Evolutionary conservation across 2,888 invertebrate species (phyloP).

Genomic region (Cheilosia vulpina): DNA sequence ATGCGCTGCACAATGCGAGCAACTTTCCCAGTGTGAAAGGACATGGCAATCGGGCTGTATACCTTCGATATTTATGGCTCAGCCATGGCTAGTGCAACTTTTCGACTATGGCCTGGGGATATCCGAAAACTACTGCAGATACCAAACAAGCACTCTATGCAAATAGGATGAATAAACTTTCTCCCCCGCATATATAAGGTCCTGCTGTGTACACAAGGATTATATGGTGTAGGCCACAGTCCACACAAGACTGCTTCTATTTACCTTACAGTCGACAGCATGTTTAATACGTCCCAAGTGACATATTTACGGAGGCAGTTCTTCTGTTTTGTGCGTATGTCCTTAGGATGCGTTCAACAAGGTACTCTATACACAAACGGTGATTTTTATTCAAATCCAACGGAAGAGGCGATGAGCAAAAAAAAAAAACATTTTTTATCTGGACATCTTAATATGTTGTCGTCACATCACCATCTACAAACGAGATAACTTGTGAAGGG

Average conservation of each 20-base stretch:
- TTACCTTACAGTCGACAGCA: conserved; percentile 61
- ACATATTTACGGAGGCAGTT: conserved; percentile 58
- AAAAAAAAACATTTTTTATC: conserved; percentile 53
- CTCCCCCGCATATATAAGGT: not conserved
- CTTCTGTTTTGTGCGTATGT: conserved; percentile 51
- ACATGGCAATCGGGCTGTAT: conserved; percentile 48
- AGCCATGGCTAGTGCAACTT: conserved; percentile 51
- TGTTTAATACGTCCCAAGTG: conserved; percentile 61
- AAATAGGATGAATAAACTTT: conserved; percentile 46
- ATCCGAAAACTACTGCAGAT: conserved; percentile 24
- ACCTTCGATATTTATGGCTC: conserved; percentile 62
- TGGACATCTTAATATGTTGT: conserved; percentile 71
- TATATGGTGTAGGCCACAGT: not conserved
- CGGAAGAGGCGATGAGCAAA: not conserved
- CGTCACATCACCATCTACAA: conserved; percentile 74
- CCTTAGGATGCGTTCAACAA: conserved; percentile 64
- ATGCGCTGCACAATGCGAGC: not conserved
- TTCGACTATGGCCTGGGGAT: conserved; percentile 56
- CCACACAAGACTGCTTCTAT: conserved; percentile 29
- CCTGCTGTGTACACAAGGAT: conserved; percentile 2
- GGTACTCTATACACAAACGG: not conserved
- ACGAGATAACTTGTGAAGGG: conserved; percentile 62
- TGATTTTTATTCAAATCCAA: conserved; percentile 51
- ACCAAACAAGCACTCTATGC: conserved; percentile 13
- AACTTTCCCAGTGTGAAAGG: conserved; percentile 32